Evolutionary conservation across 2,888 invertebrate genomes (phyloP), one percentile per base, ranked within the genome.

Genomic region (Polydrusus cervinus): DNA sequence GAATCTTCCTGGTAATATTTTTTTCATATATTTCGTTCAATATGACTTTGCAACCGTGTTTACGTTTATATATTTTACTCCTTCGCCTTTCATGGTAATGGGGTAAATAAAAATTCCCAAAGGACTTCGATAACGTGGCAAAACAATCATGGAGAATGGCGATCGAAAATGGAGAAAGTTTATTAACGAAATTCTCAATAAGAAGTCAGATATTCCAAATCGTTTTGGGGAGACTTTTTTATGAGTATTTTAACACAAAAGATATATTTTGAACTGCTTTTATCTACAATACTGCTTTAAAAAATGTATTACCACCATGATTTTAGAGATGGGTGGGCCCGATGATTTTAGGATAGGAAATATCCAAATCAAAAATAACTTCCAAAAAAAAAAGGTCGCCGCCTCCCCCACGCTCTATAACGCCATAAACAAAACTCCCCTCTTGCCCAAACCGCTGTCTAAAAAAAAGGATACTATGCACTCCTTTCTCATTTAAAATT

Each of bases 111-210:
- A 53, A 25, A 53, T 53, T 53, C 53, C 30, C 7, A 3, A 13
- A 30, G n/a, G 53, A 53, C 20, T 25, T 53, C 53, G 53, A 11
- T 8, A 53, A 53, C 53, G 25, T 1, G 25, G 30, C 53, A 30
- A 53, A 53, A 30, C 30, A 53, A 53, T 53, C 53, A 53, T 53
- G 5, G 53, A 53, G n/a, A 53, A 53, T n/a, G 53, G 25, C 20
- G 13, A 53, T 30, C 30, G 25, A 53, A 53, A 53, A 25, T 3
- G 25, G 20, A n/a, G 11, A 51, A 51, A 25, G 3, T 25, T 51
- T 51, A 25, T 25, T 51, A 51, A 11, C 13, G 20, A 25, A 25
- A 30, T 6, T 53, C 53, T 30, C 30, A n/a, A 53, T 20, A 20
- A 6, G 1, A 25, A 11, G 7, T 49, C 6, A 8, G 47, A 16